Evolutionary conservation across 2,797 vertebrate genomes (phyloP), one percentile per base, ranked within the genome.

Genomic region (Toxotes lorentzi): DNA sequence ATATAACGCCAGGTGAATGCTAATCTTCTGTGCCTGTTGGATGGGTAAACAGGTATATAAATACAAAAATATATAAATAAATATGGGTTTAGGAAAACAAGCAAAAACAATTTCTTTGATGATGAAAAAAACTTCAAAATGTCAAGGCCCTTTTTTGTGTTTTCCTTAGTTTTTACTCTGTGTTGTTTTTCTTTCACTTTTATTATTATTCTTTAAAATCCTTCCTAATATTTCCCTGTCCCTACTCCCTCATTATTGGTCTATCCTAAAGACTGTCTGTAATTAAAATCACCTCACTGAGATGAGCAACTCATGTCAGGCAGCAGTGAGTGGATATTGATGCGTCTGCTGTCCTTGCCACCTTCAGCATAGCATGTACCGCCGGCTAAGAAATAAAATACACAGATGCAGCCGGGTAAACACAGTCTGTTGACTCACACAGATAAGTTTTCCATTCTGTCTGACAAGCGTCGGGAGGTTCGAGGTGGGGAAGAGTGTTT

Each of bases 371-470:
- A 27, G 64, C 32, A 3, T 73, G 78, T 65, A 58, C 70, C 10
- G 16, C 64, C 1, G 21, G 59, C 66, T 71, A 76, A 67, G 67
- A 86, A 78, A 86, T 78, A 78, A 81, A 85, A 85, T 50, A 84
- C 76, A 79, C 63, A 75, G 69, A 70, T 48, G 51, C 43, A 79
- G 48, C 10, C n/a, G 5, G 56, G 60, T 66, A 88, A 86, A 91
- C 71, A 83, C 62, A 48, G 65, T 67, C 48, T 83, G 79, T 83
- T 84, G 80, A 82, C 79, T 78, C 71, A 60, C 58, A 56, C 59
- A 60, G 79, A 85, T 86, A 86, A 3, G 59, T 81, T 88, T 82
- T 80, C 74, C 73, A 73, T 76, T 78, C 57, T 78, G 67, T 80
- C 62, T 61, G 79, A 78, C 64, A 73, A 67, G 83, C 57, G 30